Evolutionary conservation across 2,797 vertebrate species (phyloP), one percentile per base, ranked within the genome.

Genomic region (Pagetopsis macropterus): DNA sequence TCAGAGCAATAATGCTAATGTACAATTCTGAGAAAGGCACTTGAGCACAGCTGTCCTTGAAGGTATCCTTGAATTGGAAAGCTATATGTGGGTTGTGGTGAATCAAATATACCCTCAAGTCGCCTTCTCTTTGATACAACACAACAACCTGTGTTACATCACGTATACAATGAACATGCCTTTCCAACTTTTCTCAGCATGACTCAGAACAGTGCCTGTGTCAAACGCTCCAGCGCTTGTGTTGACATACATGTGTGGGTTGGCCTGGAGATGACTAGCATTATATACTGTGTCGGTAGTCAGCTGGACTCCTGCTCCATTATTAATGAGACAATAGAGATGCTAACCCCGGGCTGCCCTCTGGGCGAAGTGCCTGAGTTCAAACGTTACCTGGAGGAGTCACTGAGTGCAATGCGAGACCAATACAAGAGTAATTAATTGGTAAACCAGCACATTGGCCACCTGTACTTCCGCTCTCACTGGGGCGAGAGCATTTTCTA

Each of bases 251-350:
- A 41, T 64, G 86, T 79, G 83, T 84, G 82, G 81, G 92, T 91
- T 90, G 90, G 88, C 90, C 82, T 88, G 91, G 92, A 88, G 90
- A 94, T 93, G 87, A 91, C 85, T 82, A 77, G 63, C 84, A 84
- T 85, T 90, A 86, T 88, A 86, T 87, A 83, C 78, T 76, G 89
- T 90, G 82, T 85, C 87, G 84, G 87, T 85, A 71, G 92, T 94
- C 94, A 94, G 92, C 93, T 95, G 94, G 89, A 84, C 87, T 88
- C 83, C 87, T 89, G 68, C 87, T 95, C 78, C 83, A 95, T 95
- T 94, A 95, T 95, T 95, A 88, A 95, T 95, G 73, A 79, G 84
- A 84, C 87, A 90, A 89, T 87, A 90, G 87, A 83, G 87, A 88
- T 81, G 77, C 85, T 91, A 91, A 88, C 87, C 90, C 74, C 84